Evolutionary conservation across 1,140 invertebrate species (phyloP), one percentile per base, ranked within the genome.

Genomic region (Drosophila nasuta): DNA sequence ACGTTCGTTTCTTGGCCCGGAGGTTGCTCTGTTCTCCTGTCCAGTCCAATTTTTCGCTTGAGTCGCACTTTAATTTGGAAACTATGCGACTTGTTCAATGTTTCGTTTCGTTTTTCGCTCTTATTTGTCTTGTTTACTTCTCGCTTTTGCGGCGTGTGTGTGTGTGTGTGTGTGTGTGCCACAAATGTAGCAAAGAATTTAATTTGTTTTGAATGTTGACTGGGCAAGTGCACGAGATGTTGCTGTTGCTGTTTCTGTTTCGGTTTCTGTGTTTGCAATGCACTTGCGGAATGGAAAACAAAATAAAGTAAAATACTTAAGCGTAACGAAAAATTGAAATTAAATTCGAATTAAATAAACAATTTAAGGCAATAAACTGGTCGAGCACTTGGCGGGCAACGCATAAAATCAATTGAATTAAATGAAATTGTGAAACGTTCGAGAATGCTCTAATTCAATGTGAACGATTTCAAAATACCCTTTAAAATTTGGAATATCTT

Each of bases 171-270:
- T 79, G 56, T 72, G 78, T 85, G 52, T 79, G 60, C 17, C 60
- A 20, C 41, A 83, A 73, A 82, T 78, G 73, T 72, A 62, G 66
- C 69, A 68, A 77, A 56, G 85, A 89, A 88, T 88, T 88, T 89
- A 88, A 88, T 88, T 88, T 83, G 85, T 81, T 89, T 88, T 89
- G 70, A 89, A 89, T 89, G 74, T 73, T 81, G 48, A 72, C 80
- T 73, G 67, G 69, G 48, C 38, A 41, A 66, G 30, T 72, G 59
- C 28, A 52, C 30, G 8, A 59, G 54, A 25, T 30, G 49, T 30
- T 52, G 3, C 49, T 52, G 5, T 56, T 35, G 13, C 51, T 30
- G 49, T 30, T 51, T 11, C 49, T 52, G n/a, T 56, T 35, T 30
- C 51, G 13, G 48, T 10, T 51, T 54, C 38, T 82, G 43, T 80